Evolutionary conservation across 2,888 invertebrate species (phyloP).

Genomic region (Nomada hirtipes): DNA sequence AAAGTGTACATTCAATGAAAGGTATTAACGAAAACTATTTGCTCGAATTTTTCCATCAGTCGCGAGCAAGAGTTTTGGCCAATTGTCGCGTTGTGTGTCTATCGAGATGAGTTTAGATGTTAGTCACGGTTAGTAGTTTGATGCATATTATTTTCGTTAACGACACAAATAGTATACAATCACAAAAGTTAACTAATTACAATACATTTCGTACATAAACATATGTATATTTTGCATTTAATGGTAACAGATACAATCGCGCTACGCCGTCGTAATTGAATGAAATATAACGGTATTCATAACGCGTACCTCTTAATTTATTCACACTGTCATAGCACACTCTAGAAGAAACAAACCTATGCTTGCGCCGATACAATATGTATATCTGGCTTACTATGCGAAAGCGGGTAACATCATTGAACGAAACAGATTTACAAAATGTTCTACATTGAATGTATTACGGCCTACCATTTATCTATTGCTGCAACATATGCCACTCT

Average conservation of each 20-base stretch:
- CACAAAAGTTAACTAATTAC: constrained; percentile 20
- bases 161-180: background rate
- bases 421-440: constrained; percentile 15
- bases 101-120: constrained; percentile 67
- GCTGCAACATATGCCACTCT: too few relatives aligned
- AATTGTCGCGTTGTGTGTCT: constrained; percentile 81
- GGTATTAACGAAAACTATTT: background rate
- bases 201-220: background rate
- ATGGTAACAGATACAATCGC: background rate
- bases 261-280: background rate
- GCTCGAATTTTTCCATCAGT: background rate
- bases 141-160: constrained; percentile 9
- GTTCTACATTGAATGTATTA: background rate
- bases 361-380: constrained; percentile 24
- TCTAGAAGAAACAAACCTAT: constrained; percentile 12
- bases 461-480: background rate
- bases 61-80: constrained; percentile 69
- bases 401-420: constrained; percentile 52
- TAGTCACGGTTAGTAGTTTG: constrained; percentile 65
- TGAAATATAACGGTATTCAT: background rate
- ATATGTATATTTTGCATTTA: background rate
- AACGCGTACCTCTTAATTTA: constrained; percentile 19
- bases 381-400: constrained; percentile 28
- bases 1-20: constrained; percentile 1
- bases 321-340: constrained; percentile 25